Conservation (phyloP, 2,113 vertebrate genomes). For the Procavia capensis region DNA sequence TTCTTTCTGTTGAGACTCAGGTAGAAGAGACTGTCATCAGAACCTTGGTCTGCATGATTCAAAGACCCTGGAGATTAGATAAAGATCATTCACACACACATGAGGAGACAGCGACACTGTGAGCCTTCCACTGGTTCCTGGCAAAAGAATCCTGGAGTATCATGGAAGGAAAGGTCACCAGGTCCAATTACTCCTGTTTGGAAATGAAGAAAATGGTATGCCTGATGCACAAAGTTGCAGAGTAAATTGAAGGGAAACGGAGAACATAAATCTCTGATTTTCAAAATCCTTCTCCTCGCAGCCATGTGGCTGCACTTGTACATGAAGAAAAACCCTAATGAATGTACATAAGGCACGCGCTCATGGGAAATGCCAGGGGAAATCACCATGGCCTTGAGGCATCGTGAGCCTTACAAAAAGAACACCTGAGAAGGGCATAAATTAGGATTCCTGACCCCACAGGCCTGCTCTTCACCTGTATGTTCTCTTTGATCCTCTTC, state of each 20-base stretch:
- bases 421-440: fast-evolving
- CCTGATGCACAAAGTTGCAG: neutral
- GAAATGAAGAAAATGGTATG: neutral
- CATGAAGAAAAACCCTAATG: neutral
- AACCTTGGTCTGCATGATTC: too few species aligned
- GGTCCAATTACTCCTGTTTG: too few species aligned
- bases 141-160: neutral
- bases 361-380: neutral
- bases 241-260: neutral
- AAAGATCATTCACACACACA: neutral
- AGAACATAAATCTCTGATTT: neutral
- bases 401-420: neutral
- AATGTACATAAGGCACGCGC: neutral
- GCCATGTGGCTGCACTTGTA: neutral
- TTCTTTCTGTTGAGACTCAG: too few species aligned
- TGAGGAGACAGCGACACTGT: neutral
- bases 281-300: neutral
- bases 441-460: fast-evolving
- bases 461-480: neutral
- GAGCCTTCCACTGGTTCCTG: neutral
- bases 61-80: too few species aligned
- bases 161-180: neutral
- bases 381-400: neutral
- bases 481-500: constrained; percentile 31
- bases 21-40: too few species aligned